phyloP scores from a whole-genome alignment of 2,797 vertebrate genomes.

The Sebastes umbrosus region DNA sequence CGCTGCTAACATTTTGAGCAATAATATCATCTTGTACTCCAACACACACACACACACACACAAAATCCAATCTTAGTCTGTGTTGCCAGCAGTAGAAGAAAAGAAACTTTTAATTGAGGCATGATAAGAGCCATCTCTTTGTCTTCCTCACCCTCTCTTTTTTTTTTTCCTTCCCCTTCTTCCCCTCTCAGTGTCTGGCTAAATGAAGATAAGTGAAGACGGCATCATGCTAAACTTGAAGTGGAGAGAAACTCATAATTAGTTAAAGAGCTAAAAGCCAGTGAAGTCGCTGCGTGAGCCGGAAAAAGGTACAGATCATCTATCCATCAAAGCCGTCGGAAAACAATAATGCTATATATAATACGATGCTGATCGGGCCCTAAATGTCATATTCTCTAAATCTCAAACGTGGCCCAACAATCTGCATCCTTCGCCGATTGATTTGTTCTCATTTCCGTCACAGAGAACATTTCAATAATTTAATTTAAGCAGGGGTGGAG shows the following conservation, averaged over 20 bases:
- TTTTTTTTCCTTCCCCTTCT: not conserved
- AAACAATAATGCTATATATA: not conserved
- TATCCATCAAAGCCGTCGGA: not conserved
- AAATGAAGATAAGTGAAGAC: conserved; percentile 53
- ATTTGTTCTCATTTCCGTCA: conserved; percentile 27
- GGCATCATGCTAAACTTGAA: conserved; percentile 20
- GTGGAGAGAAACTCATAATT: conserved; percentile 45
- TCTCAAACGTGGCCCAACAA: not conserved
- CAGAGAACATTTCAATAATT: not conserved
- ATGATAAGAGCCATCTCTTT: conserved; percentile 58
- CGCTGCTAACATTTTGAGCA: conserved; percentile 17
- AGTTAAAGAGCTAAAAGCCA: conserved; percentile 36
- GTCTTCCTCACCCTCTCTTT: conserved; percentile 18
- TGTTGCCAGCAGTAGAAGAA: conserved; percentile 36
- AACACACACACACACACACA: not conserved
- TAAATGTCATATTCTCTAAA: not conserved
- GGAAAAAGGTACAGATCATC: not conserved
- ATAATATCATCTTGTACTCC: conserved; percentile 17
- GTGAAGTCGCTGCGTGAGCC: not conserved
- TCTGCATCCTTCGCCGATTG: not conserved
- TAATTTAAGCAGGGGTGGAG: not conserved
- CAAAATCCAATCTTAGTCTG: not conserved
- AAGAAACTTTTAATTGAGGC: conserved; percentile 52
- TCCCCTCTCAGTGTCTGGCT: conserved; percentile 20
- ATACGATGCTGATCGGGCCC: not conserved